phyloP scores from a whole-genome alignment of 1,140 invertebrate species.

The Campoletis sonorensis region DNA sequence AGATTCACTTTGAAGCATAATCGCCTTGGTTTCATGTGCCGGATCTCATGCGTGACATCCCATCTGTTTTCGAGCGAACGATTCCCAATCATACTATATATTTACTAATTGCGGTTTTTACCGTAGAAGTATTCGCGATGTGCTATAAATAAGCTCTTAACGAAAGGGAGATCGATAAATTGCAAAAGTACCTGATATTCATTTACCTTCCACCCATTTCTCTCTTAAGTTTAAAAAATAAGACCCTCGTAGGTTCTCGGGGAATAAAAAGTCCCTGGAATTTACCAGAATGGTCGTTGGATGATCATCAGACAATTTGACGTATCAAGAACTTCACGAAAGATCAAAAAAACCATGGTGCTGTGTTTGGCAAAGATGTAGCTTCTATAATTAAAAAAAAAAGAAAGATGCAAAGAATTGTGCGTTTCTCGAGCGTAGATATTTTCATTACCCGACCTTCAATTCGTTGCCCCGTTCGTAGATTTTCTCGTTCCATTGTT shows the following conservation, averaged over 20 bases:
- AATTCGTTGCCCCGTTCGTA: too few species aligned
- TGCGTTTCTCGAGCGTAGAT: too few species aligned
- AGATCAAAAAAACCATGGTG: neutral
- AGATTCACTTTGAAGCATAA: slow-evolving; percentile 57
- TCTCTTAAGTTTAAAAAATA: neutral
- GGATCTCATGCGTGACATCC: slow-evolving; percentile 15
- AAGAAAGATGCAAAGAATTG: too few species aligned
- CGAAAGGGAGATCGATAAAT: neutral
- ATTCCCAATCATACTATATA: neutral
- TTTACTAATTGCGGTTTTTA: neutral
- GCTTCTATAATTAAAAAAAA: too few species aligned
- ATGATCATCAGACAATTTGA: slow-evolving; percentile 23
- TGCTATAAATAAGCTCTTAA: neutral
- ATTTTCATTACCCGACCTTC: too few species aligned
- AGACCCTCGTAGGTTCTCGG: neutral
- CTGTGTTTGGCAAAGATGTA: neutral
- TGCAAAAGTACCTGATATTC: neutral
- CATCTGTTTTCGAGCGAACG: slow-evolving; percentile 9
- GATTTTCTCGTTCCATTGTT: too few species aligned
- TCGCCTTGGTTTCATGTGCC: slow-evolving; percentile 53
- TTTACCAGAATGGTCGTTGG: neutral
- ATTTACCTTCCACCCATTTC: neutral
- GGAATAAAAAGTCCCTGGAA: neutral
- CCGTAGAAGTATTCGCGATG: neutral
- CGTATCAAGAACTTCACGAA: slow-evolving; percentile 7